These are phyloP conservation scores for Myripristis jacobus DNA, from an alignment of 2,797 vertebrate species.

Conservation along the genomic window DNA sequence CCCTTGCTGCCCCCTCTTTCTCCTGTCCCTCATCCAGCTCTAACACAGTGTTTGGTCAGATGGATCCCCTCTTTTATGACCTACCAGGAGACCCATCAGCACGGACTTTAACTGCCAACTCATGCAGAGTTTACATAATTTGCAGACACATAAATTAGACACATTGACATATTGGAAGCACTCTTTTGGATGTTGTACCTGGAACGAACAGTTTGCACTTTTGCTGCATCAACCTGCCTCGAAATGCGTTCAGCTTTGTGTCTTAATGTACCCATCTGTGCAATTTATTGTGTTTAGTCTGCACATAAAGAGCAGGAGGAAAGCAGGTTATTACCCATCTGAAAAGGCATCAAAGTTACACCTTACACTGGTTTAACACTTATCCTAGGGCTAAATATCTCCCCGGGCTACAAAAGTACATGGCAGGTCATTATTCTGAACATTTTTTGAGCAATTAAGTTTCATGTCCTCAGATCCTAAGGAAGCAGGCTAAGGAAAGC, in stretches of 20 bases:
- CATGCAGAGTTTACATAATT: slow-evolving; percentile 35
- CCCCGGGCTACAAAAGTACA: background rate
- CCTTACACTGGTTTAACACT: background rate
- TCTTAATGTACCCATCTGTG: background rate
- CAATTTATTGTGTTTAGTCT: background rate
- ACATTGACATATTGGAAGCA: slow-evolving; percentile 10
- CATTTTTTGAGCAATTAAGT: background rate
- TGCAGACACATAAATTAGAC: slow-evolving; percentile 24
- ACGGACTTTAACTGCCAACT: slow-evolving; percentile 24
- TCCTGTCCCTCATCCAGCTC: slow-evolving; percentile 29
- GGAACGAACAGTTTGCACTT: slow-evolving; percentile 11
- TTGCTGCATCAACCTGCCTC: slow-evolving; percentile 7
- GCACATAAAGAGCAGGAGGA: background rate
- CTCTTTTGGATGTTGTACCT: slow-evolving; percentile 15
- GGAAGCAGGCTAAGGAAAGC: background rate
- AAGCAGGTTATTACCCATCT: background rate
- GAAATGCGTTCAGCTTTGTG: background rate
- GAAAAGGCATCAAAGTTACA: background rate
- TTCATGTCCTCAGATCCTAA: background rate
- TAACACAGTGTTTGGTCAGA: slow-evolving; percentile 34
- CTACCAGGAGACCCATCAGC: slow-evolving; percentile 33
- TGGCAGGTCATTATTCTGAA: background rate
- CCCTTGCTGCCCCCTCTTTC: background rate
- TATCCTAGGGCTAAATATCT: background rate
- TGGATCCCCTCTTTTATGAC: slow-evolving; percentile 39